Conservation (phyloP, 64 coral and sea anemone genomes). For the Pocillopora damicornis region DNA sequence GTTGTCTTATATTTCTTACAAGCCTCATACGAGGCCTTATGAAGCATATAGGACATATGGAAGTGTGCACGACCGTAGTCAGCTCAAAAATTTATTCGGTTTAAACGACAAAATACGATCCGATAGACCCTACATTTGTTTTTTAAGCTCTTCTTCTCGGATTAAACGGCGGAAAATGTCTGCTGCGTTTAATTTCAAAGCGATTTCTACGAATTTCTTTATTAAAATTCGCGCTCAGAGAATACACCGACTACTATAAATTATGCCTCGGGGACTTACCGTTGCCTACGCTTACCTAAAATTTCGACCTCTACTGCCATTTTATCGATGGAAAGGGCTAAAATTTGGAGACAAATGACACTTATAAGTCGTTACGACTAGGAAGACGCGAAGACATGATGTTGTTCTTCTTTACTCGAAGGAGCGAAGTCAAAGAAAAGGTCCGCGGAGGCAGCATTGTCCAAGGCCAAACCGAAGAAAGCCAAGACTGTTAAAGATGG, state of each 20-base stretch:
- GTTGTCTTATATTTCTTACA: conserved; percentile 62
- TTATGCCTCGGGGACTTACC: conserved; percentile 32
- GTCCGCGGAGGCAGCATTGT: conserved; percentile 42
- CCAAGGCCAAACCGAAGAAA: conserved; percentile 76
- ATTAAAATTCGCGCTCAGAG: conserved; percentile 9
- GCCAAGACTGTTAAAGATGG: conserved; percentile 62
- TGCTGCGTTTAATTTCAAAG: conserved; percentile 31
- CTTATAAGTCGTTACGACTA: conserved; percentile 34
- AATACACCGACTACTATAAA: conserved; percentile 19
- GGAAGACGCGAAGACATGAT: conserved; percentile 64
- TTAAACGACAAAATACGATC: conserved; percentile 14
- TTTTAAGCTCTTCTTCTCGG: not conserved
- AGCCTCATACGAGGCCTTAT: conserved; percentile 61
- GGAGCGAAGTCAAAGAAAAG: conserved; percentile 89
- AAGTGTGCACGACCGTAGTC: conserved; percentile 28
- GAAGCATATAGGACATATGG: conserved; percentile 43
- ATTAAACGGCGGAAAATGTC: conserved; percentile 38
- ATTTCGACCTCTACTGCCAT: conserved; percentile 32
- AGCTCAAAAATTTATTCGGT: conserved; percentile 33
- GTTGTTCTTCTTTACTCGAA: conserved; percentile 76
- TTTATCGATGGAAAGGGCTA: conserved; percentile 22
- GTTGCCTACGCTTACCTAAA: conserved; percentile 5
- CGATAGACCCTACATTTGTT: conserved; percentile 17
- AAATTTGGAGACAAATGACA: conserved; percentile 40
- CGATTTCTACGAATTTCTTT: conserved; percentile 19